Base-by-base conservation (phyloP, 2,888 invertebrate species). In the Xanthorhoe spadicearia region DNA sequence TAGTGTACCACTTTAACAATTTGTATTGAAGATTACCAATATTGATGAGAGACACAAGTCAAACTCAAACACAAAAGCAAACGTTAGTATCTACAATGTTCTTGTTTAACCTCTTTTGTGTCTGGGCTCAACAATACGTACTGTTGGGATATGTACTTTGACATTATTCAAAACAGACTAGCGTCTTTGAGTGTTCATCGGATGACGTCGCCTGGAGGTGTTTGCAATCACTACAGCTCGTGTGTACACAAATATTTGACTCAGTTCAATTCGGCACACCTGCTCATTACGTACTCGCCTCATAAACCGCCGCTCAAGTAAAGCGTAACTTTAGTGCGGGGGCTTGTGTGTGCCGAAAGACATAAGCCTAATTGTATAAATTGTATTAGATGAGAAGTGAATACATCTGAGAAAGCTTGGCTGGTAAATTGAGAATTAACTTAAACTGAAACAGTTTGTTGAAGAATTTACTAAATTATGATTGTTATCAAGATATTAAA, bases 241-340 rank as follows among this genome's bases (percentile, higher is more conserved):
- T 48, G 48, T 48, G 17, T 48, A 51, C 54, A n/a, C 76, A 79
- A 82, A 83, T 82, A 80, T 84, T 83, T 80, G 78, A 71, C 54
- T 63, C 67, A 66, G 65, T 72, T 77, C 74, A 69, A 78, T 79
- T 81, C 73, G 74, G 74, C 78, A 75, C 82, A 81, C 82, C 82
- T 82, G 80, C 71, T 73, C 69, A 68, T 70, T 70, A 72, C 74
- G 74, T 76, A 73, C 67, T 53, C 61, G 52, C 66, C 61, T 66
- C 58, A 46, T 60, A 62, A 66, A 35, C 17, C 32, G 32, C 28
- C 48, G 68, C 50, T 62, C 69, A 66, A 73, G 68, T 65, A 68
- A 59, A 64, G 48, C 57, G 48, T 49, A 28, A 15, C 19, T 50
- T 48, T 52, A 15, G 6, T 48, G 18, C 15, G 35, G 15, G 38